Conservation (phyloP, 2,113 vertebrate species). For the Brevimyrus niger region DNA sequence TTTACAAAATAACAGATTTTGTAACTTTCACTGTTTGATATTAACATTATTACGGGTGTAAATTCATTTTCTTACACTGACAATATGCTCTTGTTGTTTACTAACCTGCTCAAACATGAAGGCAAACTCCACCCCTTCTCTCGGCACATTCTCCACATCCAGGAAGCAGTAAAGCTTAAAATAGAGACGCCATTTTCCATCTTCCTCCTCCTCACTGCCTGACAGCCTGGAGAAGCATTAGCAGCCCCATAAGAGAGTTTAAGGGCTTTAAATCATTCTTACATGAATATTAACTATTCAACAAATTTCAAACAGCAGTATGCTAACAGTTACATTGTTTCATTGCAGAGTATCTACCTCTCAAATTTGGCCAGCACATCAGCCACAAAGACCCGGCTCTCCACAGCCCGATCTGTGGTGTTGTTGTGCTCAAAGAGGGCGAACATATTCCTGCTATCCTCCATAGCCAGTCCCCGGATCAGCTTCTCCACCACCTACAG, state of each 20-base stretch:
- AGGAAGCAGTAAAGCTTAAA: slow-evolving; percentile 91
- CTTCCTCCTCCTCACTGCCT: slow-evolving; percentile 74
- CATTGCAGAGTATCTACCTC: slow-evolving; percentile 55
- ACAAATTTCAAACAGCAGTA: neutral
- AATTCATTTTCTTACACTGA: neutral
- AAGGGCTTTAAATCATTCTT: neutral
- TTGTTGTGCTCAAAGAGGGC: slow-evolving; percentile 90
- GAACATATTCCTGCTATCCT: slow-evolving; percentile 96
- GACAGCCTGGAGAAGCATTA: slow-evolving; percentile 59
- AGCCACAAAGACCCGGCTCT: slow-evolving; percentile 90
- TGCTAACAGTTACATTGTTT: neutral
- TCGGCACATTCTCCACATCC: slow-evolving; percentile 82
- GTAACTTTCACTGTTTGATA: neutral
- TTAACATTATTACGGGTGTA: neutral
- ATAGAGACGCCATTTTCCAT: slow-evolving; percentile 82
- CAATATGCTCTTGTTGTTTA: neutral
- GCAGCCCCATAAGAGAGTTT: neutral
- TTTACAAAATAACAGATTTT: neutral
- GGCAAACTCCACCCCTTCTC: slow-evolving; percentile 85
- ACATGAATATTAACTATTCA: neutral
- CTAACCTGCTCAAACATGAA: slow-evolving; percentile 93
- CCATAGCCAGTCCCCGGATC: slow-evolving; percentile 93
- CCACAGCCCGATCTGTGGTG: slow-evolving; percentile 79
- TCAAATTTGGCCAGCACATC: slow-evolving; percentile 95
- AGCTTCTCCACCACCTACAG: slow-evolving; percentile 93